Base-by-base conservation (phyloP, 2,797 vertebrate genomes). In the Diceros bicornis region DNA sequence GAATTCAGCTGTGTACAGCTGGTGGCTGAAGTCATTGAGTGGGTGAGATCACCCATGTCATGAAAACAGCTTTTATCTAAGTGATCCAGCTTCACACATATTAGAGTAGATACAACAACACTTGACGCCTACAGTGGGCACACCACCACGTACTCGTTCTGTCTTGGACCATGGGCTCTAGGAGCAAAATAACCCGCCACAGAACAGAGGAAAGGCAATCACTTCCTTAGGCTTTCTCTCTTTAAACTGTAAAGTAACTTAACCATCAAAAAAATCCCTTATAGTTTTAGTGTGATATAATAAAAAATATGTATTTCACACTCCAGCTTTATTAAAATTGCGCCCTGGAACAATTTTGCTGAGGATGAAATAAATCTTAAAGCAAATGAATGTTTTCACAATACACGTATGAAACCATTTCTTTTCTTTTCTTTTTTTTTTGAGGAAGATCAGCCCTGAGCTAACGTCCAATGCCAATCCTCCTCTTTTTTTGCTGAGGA, bases 171-270 rank as follows among this genome's bases (percentile, higher is more conserved):
- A 1, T 7, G 41, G 69, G 23, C 61, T 89, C 72, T 34, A 47
- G 88, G 57, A 52, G 61, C 29, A 47, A 93, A 95, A 81, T 59
- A 66, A 77, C 2, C 18, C 2, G 37, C 41, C 25, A 7, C 2
- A 62, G 57, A 89, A 44, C 17, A 86, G 41, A 96, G n/a, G 34
- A 77, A 77, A 92, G 64, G 11, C n/a, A 20, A 13, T 83, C 2
- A 37, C 57, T 92, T 52, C 71, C 71, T 52, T 88, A 17, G 55
- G 44, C 50, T 66, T 94, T 71, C 82, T 91, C 37, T 92, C 44
- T 86, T 16, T 82, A 59, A 89, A 74, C 37, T 64, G 25, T 55
- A 50, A 89, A 78, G 12, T 69, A 79, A 59, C 41, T n/a, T 72
- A 75, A 57, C 89, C 23, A 74, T 78, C 41, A 55, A 66, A n/a